These are phyloP conservation scores for Lytechinus pictus DNA, from an alignment of 35 echinoderm and acorn worm species.

Conservation along the genomic window DNA sequence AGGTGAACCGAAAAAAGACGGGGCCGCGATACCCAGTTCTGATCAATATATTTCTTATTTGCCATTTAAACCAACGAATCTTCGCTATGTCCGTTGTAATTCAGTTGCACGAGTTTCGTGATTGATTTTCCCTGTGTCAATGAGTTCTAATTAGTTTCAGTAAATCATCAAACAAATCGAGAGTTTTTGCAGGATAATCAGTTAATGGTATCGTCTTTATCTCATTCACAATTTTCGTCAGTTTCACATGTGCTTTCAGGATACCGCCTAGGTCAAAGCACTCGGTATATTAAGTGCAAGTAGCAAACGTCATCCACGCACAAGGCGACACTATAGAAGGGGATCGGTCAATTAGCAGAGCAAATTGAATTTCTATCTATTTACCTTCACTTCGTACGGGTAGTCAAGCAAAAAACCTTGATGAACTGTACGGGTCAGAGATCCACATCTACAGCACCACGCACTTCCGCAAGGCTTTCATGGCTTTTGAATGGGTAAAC, in stretches of 20 bases:
- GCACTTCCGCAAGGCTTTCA: neutral
- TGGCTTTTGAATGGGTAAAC: neutral
- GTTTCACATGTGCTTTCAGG: neutral
- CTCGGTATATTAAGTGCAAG: slow-evolving; percentile 5
- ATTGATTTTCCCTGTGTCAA: too few relatives aligned
- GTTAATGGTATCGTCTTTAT: too few relatives aligned
- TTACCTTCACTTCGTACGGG: slow-evolving; percentile 22
- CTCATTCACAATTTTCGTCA: neutral
- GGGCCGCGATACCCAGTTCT: too few relatives aligned
- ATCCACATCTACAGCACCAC: neutral
- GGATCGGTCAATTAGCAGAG: neutral
- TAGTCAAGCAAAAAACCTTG: neutral
- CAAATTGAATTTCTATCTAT: slow-evolving; percentile 27
- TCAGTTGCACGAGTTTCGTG: too few relatives aligned
- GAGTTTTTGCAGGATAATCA: too few relatives aligned
- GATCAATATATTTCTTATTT: too few relatives aligned
- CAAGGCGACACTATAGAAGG: neutral
- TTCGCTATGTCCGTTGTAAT: too few relatives aligned
- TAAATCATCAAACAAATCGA: too few relatives aligned
- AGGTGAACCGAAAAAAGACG: too few relatives aligned
- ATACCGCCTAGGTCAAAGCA: too few relatives aligned
- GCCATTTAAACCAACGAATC: too few relatives aligned
- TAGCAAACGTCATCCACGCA: neutral
- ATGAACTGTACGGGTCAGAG: neutral
- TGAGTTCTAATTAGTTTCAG: too few relatives aligned